Percentiles rank a stretch among this genome's conserved stretches.
Conservation (phyloP, 2,113 vertebrate species). For the Nycticryphes semicollaris region DNA sequence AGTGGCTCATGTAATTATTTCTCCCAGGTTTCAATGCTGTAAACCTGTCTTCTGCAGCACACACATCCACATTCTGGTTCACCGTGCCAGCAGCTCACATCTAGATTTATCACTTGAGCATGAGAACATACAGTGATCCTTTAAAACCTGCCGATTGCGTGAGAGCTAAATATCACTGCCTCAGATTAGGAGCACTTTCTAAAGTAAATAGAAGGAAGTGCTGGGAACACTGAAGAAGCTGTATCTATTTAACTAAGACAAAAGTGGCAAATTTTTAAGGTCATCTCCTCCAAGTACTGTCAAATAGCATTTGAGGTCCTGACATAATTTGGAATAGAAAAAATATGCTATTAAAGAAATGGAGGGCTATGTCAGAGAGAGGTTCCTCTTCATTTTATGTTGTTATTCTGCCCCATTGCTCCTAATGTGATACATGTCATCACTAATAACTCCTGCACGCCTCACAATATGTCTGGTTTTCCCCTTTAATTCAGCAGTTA, state of each 20-base stretch:
- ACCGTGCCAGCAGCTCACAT: neutral
- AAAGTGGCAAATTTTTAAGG: neutral
- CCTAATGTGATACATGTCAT: neutral
- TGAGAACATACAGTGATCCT: neutral
- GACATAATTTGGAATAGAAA: neutral
- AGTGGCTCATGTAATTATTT: slow-evolving; percentile 32
- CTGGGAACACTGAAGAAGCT: neutral
- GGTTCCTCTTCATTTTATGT: slow-evolving; percentile 9
- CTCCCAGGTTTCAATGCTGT: slow-evolving; percentile 23
- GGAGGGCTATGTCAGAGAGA: neutral
- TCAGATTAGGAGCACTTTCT: neutral
- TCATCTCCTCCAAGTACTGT: neutral
- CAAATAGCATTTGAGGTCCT: neutral
- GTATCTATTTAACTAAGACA: slow-evolving; percentile 15
- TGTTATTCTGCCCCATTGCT: neutral
- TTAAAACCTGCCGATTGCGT: slow-evolving; percentile 29
- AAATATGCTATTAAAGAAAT: neutral
- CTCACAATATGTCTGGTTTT: neutral
- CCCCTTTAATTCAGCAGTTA: neutral
- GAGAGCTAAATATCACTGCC: neutral
- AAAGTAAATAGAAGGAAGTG: neutral
- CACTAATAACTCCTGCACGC: neutral
- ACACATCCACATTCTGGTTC: neutral
- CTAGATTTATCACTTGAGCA: slow-evolving; percentile 45
- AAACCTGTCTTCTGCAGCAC: slow-evolving; percentile 40